Percentiles rank a stretch among this genome's conserved stretches.
Conservation (phyloP, 2,888 invertebrate genomes). For the Diploptera punctata region DNA sequence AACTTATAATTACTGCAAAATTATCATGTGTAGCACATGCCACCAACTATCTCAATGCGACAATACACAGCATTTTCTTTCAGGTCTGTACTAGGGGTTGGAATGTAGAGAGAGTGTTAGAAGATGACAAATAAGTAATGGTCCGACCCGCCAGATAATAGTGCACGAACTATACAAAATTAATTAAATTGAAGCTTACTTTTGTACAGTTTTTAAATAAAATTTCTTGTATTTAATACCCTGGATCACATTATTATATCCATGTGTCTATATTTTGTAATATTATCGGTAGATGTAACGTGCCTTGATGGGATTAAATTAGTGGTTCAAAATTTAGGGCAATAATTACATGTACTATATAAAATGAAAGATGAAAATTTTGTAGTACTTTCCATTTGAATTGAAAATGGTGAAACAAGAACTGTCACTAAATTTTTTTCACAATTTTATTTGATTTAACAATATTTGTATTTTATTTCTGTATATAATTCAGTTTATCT, state of each 20-base stretch:
- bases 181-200: too few species aligned
- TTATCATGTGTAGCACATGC: too few species aligned
- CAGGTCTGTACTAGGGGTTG: too few species aligned
- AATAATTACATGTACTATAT: slow-evolving; percentile 4
- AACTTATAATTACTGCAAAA: too few species aligned
- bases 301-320: slow-evolving; percentile 17
- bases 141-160: too few species aligned
- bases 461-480: background rate
- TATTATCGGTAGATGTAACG: background rate
- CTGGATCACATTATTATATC: slow-evolving; percentile 7
- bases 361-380: background rate
- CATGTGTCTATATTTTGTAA: slow-evolving; percentile 14
- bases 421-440: background rate
- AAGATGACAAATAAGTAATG: too few species aligned
- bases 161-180: too few species aligned
- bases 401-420: slow-evolving; percentile 9
- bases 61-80: too few species aligned
- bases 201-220: too few species aligned
- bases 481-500: background rate
- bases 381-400: background rate
- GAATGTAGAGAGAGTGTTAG: too few species aligned
- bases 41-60: too few species aligned
- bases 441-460: background rate
- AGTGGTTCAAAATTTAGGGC: slow-evolving; percentile 13
- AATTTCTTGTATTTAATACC: too few species aligned